Conservation (phyloP, 2,797 vertebrate species). For the Brachyrhaphis roseni region DNA sequence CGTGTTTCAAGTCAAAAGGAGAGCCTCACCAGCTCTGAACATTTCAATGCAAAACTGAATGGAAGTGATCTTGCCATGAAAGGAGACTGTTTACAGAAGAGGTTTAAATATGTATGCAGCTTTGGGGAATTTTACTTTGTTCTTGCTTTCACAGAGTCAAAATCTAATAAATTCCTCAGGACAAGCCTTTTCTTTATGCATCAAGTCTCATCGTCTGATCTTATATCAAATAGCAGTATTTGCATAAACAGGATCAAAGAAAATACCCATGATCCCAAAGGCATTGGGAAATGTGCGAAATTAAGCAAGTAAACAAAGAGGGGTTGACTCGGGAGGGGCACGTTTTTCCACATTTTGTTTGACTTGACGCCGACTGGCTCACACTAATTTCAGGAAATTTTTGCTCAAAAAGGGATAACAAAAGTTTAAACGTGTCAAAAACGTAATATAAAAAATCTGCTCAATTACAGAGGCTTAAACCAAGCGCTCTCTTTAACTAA, state of each 20-base stretch:
- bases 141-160: not conserved
- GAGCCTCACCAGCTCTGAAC: not conserved
- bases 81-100: not conserved
- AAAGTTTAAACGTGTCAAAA: constrained; percentile 5
- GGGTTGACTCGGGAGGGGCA: not conserved
- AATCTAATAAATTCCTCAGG: constrained; percentile 6
- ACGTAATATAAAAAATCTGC: constrained; percentile 12
- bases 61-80: not conserved
- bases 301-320: constrained; percentile 15
- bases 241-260: constrained; percentile 2
- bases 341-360: not conserved
- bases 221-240: constrained; percentile 4
- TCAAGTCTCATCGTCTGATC: not conserved
- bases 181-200: not conserved
- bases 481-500: constrained; percentile 23
- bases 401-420: constrained; percentile 9
- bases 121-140: not conserved
- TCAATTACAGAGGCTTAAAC: constrained; percentile 29
- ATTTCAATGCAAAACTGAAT: not conserved
- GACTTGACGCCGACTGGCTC: not conserved
- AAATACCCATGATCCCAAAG: constrained; percentile 1
- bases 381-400: not conserved
- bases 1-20: not conserved
- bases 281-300: constrained; percentile 8
- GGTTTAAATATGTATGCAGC: not conserved